Evolutionary conservation across 2,113 vertebrate genomes (phyloP), one percentile per base, ranked within the genome.

Genomic region (Corythoichthys haematopterus): DNA sequence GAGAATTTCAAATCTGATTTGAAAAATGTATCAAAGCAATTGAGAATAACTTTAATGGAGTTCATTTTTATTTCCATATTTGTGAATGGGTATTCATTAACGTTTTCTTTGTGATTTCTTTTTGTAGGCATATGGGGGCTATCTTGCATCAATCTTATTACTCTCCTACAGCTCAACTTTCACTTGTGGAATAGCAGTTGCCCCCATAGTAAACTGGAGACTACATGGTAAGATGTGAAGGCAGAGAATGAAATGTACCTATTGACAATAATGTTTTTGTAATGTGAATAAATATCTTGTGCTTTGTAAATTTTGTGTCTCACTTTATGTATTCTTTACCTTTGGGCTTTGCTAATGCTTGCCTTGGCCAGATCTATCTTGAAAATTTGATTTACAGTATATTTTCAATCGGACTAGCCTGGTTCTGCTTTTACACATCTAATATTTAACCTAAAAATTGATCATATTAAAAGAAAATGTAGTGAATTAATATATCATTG

Each of bases 181-280:
- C 68, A 79, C 55, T 43, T 92, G 91, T 65, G 89, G 86, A 48
- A 78, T 90, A 8, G 85, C 88, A 5, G 84, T 87, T 2, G 86
- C 91, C 68, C 91, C 91, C 0, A 80, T 92, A 13, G 86, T 84
- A 10, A 84, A 92, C 84, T 92, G 91, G 91, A 86, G 71, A 77
- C 85, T 91, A 28, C 88, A 78, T 8, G 91, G 91, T 92, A 69
- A 53, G 66, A 59, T 2, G 13, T 50, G 16, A 47, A n/a, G 14
- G 14, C 36, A 14, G 55, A 10, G 35, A 4, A 57, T 36, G 7
- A 14, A 35, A 57, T 12, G 4, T 4, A 40, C 37, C 16, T 37
- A 36, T 8, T 8, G 20, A 20, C 50, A 51, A 14, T 4, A 15
- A 3, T 15, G 3, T 15, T 51, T 51, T 51, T 51, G 4, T 8